Percentiles rank a stretch among this genome's conserved stretches.
Evolutionary conservation across 1,140 invertebrate species (phyloP).

Genomic region (Formica selysi): DNA sequence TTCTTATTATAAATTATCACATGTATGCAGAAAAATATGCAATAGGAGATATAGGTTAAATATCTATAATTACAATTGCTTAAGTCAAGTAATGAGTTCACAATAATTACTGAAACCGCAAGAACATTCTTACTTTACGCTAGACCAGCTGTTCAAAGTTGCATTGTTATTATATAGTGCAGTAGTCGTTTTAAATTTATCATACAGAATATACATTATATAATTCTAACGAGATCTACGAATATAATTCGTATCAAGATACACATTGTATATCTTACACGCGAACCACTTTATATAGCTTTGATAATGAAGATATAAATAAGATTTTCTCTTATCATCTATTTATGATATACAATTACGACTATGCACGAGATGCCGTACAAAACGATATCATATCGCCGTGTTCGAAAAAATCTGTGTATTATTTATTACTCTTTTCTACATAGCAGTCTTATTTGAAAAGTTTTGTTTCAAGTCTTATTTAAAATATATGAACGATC

Average conservation of each 20-base stretch:
- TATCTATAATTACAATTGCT: no score
- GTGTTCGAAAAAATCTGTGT: neutral
- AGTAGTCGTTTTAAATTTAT: neutral
- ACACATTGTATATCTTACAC: neutral
- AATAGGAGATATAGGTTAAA: no score
- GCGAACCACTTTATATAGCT: constrained; percentile 2
- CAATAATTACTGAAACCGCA: no score
- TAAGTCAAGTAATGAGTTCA: no score
- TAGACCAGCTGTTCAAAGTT: neutral
- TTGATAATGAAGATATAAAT: constrained; percentile 11
- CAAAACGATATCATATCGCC: neutral
- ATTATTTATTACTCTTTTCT: neutral
- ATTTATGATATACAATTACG: neutral
- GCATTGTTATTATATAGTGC: neutral
- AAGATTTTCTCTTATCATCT: constrained; percentile 1
- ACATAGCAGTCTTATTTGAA: no score
- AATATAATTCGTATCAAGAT: neutral
- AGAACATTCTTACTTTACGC: no score
- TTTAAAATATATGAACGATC: no score
- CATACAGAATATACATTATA: neutral
- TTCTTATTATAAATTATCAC: no score
- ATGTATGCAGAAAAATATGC: no score
- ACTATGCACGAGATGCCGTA: neutral
- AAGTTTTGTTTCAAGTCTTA: no score
- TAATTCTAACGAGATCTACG: neutral